A percentile compares a stretch with the other conserved stretches of the same genome.
These are phyloP conservation scores for Ceratina japonica DNA, from an alignment of 1,140 invertebrate genomes.

Conservation along the genomic window DNA sequence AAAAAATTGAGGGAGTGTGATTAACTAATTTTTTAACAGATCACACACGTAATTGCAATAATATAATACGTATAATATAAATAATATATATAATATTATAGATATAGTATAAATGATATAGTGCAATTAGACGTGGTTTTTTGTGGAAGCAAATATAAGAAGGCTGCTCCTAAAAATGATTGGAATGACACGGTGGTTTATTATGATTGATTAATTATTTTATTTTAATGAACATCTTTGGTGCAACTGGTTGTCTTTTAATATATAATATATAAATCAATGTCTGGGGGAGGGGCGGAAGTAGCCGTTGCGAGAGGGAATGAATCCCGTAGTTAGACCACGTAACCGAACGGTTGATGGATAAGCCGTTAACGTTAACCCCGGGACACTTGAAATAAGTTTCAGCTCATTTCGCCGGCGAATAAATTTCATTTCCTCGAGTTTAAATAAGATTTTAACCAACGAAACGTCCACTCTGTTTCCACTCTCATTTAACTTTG, in stretches of 20 bases:
- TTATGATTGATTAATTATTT: too few relatives aligned
- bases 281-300: neutral
- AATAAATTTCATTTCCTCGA: slow-evolving; percentile 13
- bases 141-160: too few relatives aligned
- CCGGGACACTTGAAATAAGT: slow-evolving; percentile 1
- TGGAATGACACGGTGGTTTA: too few relatives aligned
- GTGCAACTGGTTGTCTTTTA: neutral
- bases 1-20: slow-evolving; percentile 7
- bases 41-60: too few relatives aligned
- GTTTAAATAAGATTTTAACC: slow-evolving; percentile 28
- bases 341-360: neutral
- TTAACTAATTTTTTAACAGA: slow-evolving; percentile 12
- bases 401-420: neutral
- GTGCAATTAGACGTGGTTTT: neutral
- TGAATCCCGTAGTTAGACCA: neutral
- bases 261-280: neutral
- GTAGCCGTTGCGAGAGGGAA: neutral
- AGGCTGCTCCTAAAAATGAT: too few relatives aligned
- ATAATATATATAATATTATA: too few relatives aligned
- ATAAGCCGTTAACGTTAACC: slow-evolving; percentile 10
- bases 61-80: neutral
- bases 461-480: slow-evolving; percentile 10
- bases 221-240: neutral
- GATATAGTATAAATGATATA: too few relatives aligned
- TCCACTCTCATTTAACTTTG: slow-evolving; percentile 23